Percentiles rank a stretch among this genome's conserved stretches.
Conservation (phyloP, 2,888 invertebrate genomes). For the Aleiodes leptofemur region DNA sequence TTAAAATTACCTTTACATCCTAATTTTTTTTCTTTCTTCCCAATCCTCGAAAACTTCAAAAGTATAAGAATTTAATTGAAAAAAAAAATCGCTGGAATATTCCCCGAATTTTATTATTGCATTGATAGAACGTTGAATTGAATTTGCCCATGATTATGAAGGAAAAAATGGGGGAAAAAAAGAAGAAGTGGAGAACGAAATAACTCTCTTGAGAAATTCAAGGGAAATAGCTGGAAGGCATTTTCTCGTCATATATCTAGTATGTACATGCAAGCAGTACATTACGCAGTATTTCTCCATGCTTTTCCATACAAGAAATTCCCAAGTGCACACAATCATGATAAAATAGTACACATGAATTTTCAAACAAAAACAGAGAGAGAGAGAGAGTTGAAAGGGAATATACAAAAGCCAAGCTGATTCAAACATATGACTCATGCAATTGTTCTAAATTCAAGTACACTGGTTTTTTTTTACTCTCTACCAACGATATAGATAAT, state of each 20-base stretch:
- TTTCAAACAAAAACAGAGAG: background rate
- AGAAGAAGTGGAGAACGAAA: background rate
- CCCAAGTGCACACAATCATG: slow-evolving; percentile 9
- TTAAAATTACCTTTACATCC: too few relatives aligned
- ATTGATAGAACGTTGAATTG: background rate
- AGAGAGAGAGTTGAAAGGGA: background rate
- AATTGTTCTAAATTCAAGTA: slow-evolving; percentile 15
- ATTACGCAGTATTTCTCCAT: background rate
- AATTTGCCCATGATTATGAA: background rate
- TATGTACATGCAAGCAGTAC: slow-evolving; percentile 21
- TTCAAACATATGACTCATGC: background rate
- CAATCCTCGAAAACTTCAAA: too few relatives aligned
- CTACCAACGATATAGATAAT: background rate
- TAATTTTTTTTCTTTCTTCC: too few relatives aligned
- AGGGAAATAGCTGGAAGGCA: slow-evolving; percentile 20
- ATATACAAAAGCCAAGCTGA: background rate
- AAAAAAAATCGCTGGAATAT: too few relatives aligned
- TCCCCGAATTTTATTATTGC: background rate
- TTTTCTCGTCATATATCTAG: background rate
- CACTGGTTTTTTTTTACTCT: background rate
- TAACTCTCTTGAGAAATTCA: slow-evolving; percentile 23
- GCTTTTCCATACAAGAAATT: slow-evolving; percentile 7
- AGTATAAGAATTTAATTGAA: too few relatives aligned
- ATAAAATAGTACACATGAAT: slow-evolving; percentile 10
- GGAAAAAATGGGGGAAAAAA: background rate